Conservation (phyloP, 2,113 vertebrate species). For the Callipepla californica region DNA sequence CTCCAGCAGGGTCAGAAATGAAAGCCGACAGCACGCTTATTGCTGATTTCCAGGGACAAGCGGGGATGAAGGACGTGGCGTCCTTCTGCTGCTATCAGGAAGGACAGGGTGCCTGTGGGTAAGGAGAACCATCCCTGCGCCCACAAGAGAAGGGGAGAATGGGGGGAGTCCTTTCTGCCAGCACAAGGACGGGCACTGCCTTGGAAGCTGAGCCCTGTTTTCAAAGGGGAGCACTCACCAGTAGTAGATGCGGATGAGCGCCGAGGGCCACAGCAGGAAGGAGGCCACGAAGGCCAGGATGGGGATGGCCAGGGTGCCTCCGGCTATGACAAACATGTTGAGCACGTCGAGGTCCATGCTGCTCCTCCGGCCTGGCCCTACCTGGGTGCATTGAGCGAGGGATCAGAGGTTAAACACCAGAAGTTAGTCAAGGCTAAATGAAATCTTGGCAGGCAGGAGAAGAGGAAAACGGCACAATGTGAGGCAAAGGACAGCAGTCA, state of each 20-base stretch:
- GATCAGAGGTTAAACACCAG: background rate
- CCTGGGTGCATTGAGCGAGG: constrained; percentile 39
- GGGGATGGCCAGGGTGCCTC: constrained; percentile 86
- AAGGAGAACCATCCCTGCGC: background rate
- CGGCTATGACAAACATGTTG: constrained; percentile 87
- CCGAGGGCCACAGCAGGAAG: constrained; percentile 88
- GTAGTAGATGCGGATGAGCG: constrained; percentile 88
- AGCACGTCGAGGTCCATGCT: constrained; percentile 89
- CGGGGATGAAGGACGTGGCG: background rate
- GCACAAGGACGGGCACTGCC: background rate
- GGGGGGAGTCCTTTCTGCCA: background rate
- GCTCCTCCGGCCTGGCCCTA: background rate
- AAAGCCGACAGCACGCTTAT: background rate
- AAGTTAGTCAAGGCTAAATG: background rate
- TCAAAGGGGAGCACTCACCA: constrained; percentile 81
- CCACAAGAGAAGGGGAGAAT: background rate
- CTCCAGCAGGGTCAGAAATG: background rate
- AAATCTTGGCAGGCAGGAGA: background rate
- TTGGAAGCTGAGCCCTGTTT: background rate
- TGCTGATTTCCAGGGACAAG: background rate
- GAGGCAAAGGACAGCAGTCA: background rate
- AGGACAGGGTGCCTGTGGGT: background rate
- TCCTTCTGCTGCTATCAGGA: background rate
- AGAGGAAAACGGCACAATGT: background rate
- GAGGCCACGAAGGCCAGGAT: constrained; percentile 87